Percentiles rank a stretch among this genome's conserved stretches.
phyloP scores from a whole-genome alignment of 1,140 invertebrate genomes.

The Papilio polyxenes region DNA sequence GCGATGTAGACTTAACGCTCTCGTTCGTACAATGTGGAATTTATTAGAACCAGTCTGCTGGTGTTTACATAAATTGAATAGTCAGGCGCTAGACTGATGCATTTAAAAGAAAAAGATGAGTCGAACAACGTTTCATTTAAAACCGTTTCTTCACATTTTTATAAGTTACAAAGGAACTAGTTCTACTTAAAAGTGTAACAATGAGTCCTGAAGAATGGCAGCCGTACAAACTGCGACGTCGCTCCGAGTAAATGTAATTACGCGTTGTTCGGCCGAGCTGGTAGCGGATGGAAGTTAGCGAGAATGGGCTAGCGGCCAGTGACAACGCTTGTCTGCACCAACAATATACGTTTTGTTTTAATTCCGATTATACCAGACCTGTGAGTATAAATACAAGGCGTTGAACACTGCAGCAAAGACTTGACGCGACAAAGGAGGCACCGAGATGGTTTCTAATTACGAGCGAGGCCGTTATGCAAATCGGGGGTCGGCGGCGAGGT shows the following conservation, averaged over 20 bases:
- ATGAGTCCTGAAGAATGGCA: conserved; percentile 12
- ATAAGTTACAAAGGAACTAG: conserved; percentile 11
- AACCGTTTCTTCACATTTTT: not conserved
- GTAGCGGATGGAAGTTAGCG: not conserved
- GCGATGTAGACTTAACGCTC: not conserved
- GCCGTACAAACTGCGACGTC: conserved; percentile 7
- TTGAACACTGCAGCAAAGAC: conserved; percentile 63
- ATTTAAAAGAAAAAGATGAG: not conserved
- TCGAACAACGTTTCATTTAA: not conserved
- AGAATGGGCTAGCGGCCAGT: not conserved
- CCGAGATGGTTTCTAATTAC: conserved; percentile 79
- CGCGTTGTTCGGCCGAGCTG: not conserved
- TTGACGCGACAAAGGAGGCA: conserved; percentile 71
- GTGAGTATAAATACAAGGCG: conserved; percentile 69
- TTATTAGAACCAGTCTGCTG: not conserved
- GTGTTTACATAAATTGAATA: not conserved
- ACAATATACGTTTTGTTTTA: conserved; percentile 56
- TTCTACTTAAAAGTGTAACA: conserved; percentile 9
- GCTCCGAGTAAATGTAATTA: conserved; percentile 22
- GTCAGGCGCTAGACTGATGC: not conserved
- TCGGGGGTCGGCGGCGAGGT: conserved; percentile 64
- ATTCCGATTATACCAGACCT: conserved; percentile 62
- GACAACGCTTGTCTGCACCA: conserved; percentile 31
- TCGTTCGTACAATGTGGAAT: not conserved
- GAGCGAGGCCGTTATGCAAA: conserved; percentile 77